Evolutionary conservation across 2,888 invertebrate species (phyloP), one percentile per base, ranked within the genome.

Genomic region (Mamestra brassicae): DNA sequence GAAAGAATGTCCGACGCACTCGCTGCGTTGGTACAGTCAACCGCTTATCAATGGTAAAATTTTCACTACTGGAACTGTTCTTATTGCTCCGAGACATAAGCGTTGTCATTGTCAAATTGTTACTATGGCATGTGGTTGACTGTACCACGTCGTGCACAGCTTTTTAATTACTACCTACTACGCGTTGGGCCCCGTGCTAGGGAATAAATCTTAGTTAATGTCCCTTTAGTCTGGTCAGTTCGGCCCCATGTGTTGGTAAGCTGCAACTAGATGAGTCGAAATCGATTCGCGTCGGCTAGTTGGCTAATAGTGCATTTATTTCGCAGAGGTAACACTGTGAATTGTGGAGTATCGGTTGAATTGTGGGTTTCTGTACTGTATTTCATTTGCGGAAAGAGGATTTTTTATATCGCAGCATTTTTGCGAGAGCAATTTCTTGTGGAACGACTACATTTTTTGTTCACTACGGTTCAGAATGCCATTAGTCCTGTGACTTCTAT

Each of bases 141-240:
- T 50, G 88, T 85, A 78, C 81, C 57, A 86, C 84, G 83, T 76
- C 92, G 91, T 92, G 93, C 91, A 91, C 88, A 92, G 95, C 92
- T 95, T 96, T 96, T 96, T 95, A 96, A 96, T 96, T 95, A 96
- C 94, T 95, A 94, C 94, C 90, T 91, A 91, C 90, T 91, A 91
- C 89, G 90, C 90, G 89, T 76, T 76, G 78, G 86, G 85, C 87
- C 75, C 85, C 87, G 81, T 88, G 90, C 88, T 89, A 82, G 90
- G 92, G 92, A 89, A 96, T 96, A 96, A 96, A 96, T 96, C 96
- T 96, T 96, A 86, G 94, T 96, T 96, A 95, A 96, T 96, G 96
- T 93, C 95, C 95, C 92, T 93, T 90, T 93, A 91, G 94, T 94
- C 94, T 94, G 95, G 93, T 92, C 93, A 92, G 89, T 88, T 80